A percentile compares a stretch with the other conserved stretches of the same genome.
phyloP scores from a whole-genome alignment of 2,113 vertebrate species.

The Lasiurus borealis region DNA sequence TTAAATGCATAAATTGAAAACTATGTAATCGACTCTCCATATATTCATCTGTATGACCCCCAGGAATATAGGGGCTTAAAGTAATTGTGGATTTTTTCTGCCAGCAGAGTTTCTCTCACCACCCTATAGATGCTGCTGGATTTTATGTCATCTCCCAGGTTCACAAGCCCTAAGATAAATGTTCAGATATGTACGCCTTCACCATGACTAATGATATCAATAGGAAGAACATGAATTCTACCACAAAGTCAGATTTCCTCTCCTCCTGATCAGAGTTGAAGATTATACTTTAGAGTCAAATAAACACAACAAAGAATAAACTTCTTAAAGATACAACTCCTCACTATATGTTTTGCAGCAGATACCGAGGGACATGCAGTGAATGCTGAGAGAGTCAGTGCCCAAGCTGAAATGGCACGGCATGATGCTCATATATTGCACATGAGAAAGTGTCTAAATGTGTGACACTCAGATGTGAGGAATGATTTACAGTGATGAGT shows the following conservation, averaged over 20 bases:
- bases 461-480: neutral
- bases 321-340: neutral
- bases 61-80: neutral
- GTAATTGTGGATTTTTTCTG: neutral
- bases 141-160: neutral
- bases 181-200: neutral
- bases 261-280: neutral
- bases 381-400: neutral
- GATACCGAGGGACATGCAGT: accelerated
- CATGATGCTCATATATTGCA: neutral
- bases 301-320: neutral
- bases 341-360: neutral
- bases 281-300: neutral
- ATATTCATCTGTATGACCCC: neutral
- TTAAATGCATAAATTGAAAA: neutral
- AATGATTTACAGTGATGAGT: neutral
- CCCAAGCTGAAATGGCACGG: neutral
- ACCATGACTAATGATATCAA: neutral
- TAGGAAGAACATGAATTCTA: slow-evolving; percentile 4
- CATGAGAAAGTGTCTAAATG: neutral
- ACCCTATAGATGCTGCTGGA: neutral
- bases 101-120: neutral
- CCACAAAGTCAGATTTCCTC: neutral
- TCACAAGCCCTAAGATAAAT: slow-evolving; percentile 18
- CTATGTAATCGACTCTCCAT: neutral